phyloP scores from a whole-genome alignment of 1,140 invertebrate genomes.

The Euwallacea fornicatus region DNA sequence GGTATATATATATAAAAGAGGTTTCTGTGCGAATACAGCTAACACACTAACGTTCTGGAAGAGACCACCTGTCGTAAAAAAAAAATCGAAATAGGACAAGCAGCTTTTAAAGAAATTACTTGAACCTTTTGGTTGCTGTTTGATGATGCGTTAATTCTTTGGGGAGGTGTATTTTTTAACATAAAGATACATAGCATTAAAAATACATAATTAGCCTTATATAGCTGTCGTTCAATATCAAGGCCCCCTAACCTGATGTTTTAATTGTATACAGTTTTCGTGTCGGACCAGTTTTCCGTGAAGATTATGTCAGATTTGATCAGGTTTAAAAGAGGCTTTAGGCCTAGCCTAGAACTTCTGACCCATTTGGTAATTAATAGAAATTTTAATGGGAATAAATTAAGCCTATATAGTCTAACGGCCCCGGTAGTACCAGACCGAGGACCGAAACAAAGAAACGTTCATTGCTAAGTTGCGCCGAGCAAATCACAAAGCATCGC shows the following conservation, averaged over 20 bases:
- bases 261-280: constrained; percentile 34
- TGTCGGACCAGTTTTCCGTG: constrained; percentile 23
- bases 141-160: too few species aligned
- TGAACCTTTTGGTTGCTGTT: too few species aligned
- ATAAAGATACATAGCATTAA: constrained; percentile 4
- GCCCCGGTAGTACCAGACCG: too few species aligned
- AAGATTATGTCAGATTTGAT: constrained; percentile 34
- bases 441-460: too few species aligned
- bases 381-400: constrained; percentile 17
- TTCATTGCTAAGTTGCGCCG: not conserved
- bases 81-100: too few species aligned
- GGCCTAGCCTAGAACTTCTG: constrained; percentile 16
- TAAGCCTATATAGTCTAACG: not conserved
- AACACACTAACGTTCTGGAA: too few species aligned
- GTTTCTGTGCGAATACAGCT: too few species aligned
- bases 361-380: constrained; percentile 34
- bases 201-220: constrained; percentile 28
- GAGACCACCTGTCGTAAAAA: too few species aligned
- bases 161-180: too few species aligned
- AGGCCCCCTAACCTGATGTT: constrained; percentile 28
- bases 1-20: too few species aligned
- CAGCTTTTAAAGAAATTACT: too few species aligned
- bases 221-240: constrained; percentile 20
- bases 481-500: constrained; percentile 3
- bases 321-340: constrained; percentile 1